These are phyloP conservation scores for Molossus alvarezi DNA, from an alignment of 2,797 vertebrate species.

Conservation along the genomic window DNA sequence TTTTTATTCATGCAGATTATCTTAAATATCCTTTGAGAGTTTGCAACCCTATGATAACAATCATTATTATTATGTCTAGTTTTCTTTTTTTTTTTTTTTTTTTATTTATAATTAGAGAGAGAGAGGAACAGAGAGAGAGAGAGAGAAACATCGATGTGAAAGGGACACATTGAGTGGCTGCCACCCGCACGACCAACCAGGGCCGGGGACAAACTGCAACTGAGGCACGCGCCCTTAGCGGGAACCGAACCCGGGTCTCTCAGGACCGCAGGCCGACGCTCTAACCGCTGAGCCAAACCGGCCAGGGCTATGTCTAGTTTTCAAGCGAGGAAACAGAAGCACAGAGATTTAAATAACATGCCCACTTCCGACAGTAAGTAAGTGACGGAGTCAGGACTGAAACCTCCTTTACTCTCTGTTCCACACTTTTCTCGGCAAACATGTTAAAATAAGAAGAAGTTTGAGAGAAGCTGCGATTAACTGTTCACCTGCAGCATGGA, in stretches of 20 bases:
- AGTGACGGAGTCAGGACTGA: neutral
- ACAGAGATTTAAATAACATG: neutral
- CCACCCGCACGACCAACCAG: too few species aligned
- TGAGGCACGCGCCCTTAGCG: too few species aligned
- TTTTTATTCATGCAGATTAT: neutral
- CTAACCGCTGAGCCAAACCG: too few species aligned
- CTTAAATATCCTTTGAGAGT: neutral
- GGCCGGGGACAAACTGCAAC: too few species aligned
- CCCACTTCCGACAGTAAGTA: neutral
- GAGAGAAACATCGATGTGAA: too few species aligned
- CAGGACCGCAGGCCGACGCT: too few species aligned
- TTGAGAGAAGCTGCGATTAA: neutral
- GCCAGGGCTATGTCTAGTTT: neutral
- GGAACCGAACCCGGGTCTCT: too few species aligned
- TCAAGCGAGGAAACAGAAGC: neutral
- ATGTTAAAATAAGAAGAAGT: neutral
- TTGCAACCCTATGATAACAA: neutral
- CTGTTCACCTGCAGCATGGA: fast-evolving
- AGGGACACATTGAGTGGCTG: too few species aligned
- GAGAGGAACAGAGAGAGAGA: too few species aligned
- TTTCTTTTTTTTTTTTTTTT: too few species aligned
- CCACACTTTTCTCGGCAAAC: neutral
- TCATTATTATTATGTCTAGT: neutral
- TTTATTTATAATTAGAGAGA: too few species aligned
- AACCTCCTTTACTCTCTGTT: neutral